A percentile compares a stretch with the other conserved stretches of the same genome.
phyloP scores from a whole-genome alignment of 2,113 vertebrate species.

The Corythaixoides concolor region DNA sequence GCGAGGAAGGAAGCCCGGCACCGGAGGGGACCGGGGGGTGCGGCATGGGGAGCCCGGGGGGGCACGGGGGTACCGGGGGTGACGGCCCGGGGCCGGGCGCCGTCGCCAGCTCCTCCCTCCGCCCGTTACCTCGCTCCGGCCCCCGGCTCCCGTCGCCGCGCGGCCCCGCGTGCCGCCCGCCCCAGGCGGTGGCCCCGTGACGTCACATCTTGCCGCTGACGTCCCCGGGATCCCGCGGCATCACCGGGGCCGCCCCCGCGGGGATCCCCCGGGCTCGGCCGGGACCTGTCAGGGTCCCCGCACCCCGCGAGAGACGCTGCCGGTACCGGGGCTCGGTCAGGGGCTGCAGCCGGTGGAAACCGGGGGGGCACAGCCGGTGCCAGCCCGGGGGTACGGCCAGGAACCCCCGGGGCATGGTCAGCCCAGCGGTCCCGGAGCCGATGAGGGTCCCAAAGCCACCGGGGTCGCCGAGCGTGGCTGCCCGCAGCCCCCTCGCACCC shows the following conservation, averaged over 20 bases:
- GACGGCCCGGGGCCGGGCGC: too few species aligned
- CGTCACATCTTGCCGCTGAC: slow-evolving; percentile 71
- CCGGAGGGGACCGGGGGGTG: too few species aligned
- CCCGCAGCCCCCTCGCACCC: not conserved
- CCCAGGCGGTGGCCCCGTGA: slow-evolving; percentile 16
- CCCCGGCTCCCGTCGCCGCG: too few species aligned
- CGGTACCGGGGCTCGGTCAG: not conserved
- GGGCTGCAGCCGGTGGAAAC: not conserved
- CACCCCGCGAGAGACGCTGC: too few species aligned
- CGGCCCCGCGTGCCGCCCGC: too few species aligned
- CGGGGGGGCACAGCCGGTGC: not conserved
- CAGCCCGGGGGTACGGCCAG: rapidly evolving
- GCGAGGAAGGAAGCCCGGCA: not conserved
- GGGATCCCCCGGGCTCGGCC: not conserved
- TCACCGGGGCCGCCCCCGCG: slow-evolving; percentile 9
- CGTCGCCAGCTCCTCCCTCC: not conserved
- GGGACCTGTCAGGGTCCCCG: not conserved
- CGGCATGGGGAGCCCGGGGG: too few species aligned
- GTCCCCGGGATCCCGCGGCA: slow-evolving; percentile 80
- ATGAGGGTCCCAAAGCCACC: not conserved
- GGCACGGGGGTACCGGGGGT: not conserved
- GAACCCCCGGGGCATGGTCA: rapidly evolving
- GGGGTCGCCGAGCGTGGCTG: rapidly evolving
- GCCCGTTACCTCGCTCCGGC: not conserved
- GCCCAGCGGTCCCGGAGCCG: rapidly evolving